A percentile compares a stretch with the other conserved stretches of the same genome.
Evolutionary conservation across 2,797 vertebrate species (phyloP).

Genomic region (Jordanella pulchra): DNA sequence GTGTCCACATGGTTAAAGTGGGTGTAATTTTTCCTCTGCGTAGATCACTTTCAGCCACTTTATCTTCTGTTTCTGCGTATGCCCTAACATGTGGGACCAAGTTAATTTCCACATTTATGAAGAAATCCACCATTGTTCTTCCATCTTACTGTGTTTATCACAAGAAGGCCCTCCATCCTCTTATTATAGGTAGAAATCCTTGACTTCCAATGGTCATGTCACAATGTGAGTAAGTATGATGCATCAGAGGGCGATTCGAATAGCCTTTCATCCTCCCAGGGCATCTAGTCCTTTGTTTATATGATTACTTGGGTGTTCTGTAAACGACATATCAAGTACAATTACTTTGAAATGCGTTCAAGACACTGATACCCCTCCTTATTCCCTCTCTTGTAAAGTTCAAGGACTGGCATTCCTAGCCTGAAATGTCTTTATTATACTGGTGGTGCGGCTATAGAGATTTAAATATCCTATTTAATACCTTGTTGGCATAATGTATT

Average conservation of each 20-base stretch:
- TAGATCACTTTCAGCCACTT: constrained; percentile 60
- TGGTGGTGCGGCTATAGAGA: constrained; percentile 37
- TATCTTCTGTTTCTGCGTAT: constrained; percentile 59
- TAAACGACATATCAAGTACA: constrained; percentile 82
- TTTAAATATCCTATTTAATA: constrained; percentile 26
- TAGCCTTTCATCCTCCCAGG: constrained; percentile 76
- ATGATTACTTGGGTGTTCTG: constrained; percentile 80
- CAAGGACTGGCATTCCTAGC: constrained; percentile 70
- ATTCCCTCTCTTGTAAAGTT: constrained; percentile 64
- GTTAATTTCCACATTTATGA: constrained; percentile 55
- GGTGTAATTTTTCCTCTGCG: constrained; percentile 58
- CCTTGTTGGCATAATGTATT: constrained; percentile 19
- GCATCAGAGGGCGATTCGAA: constrained; percentile 69
- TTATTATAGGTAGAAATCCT: constrained; percentile 52
- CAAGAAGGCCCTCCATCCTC: constrained; percentile 55
- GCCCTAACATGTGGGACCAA: constrained; percentile 4
- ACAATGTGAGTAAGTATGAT: constrained; percentile 73
- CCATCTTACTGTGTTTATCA: constrained; percentile 64
- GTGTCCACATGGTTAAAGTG: constrained; percentile 28
- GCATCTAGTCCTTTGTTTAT: constrained; percentile 78
- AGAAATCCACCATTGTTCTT: constrained; percentile 47
- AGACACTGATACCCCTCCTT: constrained; percentile 58
- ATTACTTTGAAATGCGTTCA: constrained; percentile 80
- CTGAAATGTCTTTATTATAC: constrained; percentile 64
- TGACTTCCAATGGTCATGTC: constrained; percentile 48